Percentiles rank a stretch among this genome's conserved stretches.
phyloP scores from a whole-genome alignment of 2,888 invertebrate genomes.

The Ormyrus thymus region DNA sequence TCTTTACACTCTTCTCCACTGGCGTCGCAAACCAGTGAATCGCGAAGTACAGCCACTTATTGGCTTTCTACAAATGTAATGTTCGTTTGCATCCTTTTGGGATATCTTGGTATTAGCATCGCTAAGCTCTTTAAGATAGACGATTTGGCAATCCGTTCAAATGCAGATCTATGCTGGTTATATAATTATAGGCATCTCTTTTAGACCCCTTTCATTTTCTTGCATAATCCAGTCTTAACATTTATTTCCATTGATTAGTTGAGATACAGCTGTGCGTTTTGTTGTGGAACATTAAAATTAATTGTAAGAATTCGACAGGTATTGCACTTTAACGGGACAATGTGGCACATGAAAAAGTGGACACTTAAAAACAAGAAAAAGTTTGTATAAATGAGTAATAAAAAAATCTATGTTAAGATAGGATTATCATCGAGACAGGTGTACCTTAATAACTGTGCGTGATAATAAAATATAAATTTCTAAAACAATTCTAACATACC shows the following conservation, averaged over 20 bases:
- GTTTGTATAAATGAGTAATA: constrained; percentile 2
- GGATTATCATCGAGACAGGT: not conserved
- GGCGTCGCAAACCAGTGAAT: constrained; percentile 6
- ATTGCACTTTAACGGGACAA: no score
- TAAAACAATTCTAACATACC: not conserved
- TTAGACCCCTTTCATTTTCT: not conserved
- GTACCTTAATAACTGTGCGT: constrained; percentile 9
- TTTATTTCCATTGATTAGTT: no score
- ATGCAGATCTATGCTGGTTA: not conserved
- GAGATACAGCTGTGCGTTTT: no score
- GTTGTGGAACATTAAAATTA: no score
- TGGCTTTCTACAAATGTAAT: constrained; percentile 1
- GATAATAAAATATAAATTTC: constrained; percentile 1
- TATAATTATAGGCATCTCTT: not conserved
- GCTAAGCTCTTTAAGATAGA: not conserved
- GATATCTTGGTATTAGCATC: not conserved
- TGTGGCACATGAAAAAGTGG: no score
- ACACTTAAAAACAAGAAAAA: no score
- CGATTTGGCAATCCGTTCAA: not conserved
- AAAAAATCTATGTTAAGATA: constrained; percentile 17
- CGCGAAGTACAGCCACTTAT: constrained; percentile 3
- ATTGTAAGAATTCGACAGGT: no score
- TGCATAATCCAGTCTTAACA: constrained; percentile 21
- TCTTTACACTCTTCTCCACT: not conserved
- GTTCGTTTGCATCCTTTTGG: not conserved